Percentiles rank a stretch among this genome's conserved stretches.
phyloP scores from a whole-genome alignment of 2,888 invertebrate species.

The Rhagonycha fulva region DNA sequence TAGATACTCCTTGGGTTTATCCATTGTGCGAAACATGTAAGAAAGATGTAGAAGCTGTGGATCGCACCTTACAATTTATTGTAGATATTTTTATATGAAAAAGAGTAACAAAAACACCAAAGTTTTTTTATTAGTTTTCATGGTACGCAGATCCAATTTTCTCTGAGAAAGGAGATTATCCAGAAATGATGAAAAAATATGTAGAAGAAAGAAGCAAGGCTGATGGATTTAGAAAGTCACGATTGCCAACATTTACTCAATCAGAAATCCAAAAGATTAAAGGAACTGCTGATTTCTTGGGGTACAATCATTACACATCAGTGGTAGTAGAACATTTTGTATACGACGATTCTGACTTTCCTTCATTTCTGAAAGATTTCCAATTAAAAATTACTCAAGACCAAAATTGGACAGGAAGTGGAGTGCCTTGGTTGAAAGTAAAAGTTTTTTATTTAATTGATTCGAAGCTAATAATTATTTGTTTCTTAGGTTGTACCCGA shows the following conservation, averaged over 20 bases:
- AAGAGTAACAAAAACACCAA: background rate
- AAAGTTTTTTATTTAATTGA: background rate
- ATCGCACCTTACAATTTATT: constrained; percentile 60
- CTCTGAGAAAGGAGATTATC: constrained; percentile 62
- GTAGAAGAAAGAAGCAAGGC: constrained; percentile 59
- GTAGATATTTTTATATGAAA: constrained; percentile 50
- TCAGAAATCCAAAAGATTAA: constrained; percentile 53
- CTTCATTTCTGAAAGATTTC: constrained; percentile 42
- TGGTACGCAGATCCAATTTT: constrained; percentile 63
- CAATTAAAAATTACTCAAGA: constrained; percentile 41
- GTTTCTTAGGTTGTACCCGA: constrained; percentile 55
- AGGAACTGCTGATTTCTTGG: constrained; percentile 59
- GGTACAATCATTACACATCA: constrained; percentile 57
- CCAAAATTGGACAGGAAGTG: background rate
- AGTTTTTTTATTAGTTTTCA: constrained; percentile 46
- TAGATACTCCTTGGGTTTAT: constrained; percentile 66
- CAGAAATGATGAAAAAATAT: constrained; percentile 58
- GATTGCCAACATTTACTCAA: constrained; percentile 61
- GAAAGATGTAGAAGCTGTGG: constrained; percentile 64
- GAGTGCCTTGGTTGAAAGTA: background rate
- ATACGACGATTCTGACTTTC: constrained; percentile 1
- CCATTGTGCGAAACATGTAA: constrained; percentile 57
- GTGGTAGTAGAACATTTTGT: constrained; percentile 19
- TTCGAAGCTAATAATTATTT: background rate
- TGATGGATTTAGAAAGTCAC: constrained; percentile 61